Base-by-base conservation (phyloP, 2,797 vertebrate species). In the Echiichthys vipera region DNA sequence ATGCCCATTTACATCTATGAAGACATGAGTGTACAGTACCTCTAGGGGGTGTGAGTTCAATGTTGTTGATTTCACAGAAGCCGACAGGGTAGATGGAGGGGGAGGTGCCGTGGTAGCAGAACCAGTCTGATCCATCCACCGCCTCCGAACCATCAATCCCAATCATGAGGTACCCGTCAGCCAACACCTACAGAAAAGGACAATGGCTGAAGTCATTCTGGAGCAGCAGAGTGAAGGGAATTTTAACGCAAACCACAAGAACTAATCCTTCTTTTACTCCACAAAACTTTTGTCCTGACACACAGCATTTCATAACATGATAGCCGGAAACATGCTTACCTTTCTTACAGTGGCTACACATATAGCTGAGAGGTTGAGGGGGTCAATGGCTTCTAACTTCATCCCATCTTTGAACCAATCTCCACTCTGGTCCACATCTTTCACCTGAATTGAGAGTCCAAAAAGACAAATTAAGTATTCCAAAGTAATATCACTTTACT, bases 1-100 rank as follows among this genome's bases (percentile, higher is more conserved):
- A 39, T 4, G 2, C 5, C 3, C 1, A 14, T 39, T 43, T 37
- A 47, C 9, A 22, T 25, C 24, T 29, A 1, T 22, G 3, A 42
- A 20, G n/a, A 27, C 2, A 18, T 2, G 13, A 13, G 7, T 57
- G 39, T 85, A 13, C 13, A 1, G 30, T 84, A 99, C 98, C 98
- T 98, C 97, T 95, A 80, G 98, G 98, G 92, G 97, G 97, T 62
- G 97, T 98, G 87, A 99, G 95, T 92, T 99, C 98, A 91, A 99
- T 99, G 92, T 89, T 95, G 94, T 99, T 99, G 94, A 99, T 99
- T 97, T 99, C 98, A 98, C 98, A 99, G 95, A 99, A 99, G 94
- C 98, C 98, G 86, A 95, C 98, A 82, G 98, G 98, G 92, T 97
- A 99, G 94, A 99, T 96, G 86, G 98, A 99, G 81, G 98, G 98